Conservation (phyloP, 2,888 invertebrate species). For the Gisinianus flammeolus region DNA sequence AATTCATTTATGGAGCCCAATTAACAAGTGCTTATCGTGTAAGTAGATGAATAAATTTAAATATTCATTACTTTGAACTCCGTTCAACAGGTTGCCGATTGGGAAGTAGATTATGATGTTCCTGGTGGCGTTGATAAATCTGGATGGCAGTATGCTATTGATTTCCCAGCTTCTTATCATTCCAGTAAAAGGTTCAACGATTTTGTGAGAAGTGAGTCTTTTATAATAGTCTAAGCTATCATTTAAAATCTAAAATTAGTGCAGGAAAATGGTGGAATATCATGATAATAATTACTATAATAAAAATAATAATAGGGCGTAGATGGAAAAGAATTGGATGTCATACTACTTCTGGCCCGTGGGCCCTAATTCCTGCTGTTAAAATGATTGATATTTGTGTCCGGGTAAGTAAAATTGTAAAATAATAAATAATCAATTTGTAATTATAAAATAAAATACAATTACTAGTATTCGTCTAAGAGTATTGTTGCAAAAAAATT, state of each 20-base stretch:
- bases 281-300: too few species aligned
- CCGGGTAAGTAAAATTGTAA: constrained; percentile 65
- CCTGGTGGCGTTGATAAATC: constrained; percentile 88
- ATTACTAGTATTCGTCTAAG: background rate
- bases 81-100: constrained; percentile 79
- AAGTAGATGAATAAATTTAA: too few species aligned
- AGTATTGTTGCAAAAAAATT: too few species aligned
- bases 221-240: too few species aligned
- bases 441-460: background rate
- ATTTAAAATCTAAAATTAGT: too few species aligned
- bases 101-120: constrained; percentile 89
- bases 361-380: constrained; percentile 85
- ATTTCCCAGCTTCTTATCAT: constrained; percentile 87
- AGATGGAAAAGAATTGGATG: constrained; percentile 85
- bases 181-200: constrained; percentile 85
- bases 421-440: background rate
- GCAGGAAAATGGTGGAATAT: too few species aligned
- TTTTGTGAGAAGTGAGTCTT: constrained; percentile 85
- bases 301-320: too few species aligned
- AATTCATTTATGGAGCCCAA: too few species aligned
- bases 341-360: constrained; percentile 82
- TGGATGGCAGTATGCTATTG: constrained; percentile 95
- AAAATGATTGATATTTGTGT: constrained; percentile 80
- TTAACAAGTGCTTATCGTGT: too few species aligned
- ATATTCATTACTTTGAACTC: constrained; percentile 6